Base-by-base conservation (phyloP, 2,888 invertebrate species). In the Napeogenes sylphis region DNA sequence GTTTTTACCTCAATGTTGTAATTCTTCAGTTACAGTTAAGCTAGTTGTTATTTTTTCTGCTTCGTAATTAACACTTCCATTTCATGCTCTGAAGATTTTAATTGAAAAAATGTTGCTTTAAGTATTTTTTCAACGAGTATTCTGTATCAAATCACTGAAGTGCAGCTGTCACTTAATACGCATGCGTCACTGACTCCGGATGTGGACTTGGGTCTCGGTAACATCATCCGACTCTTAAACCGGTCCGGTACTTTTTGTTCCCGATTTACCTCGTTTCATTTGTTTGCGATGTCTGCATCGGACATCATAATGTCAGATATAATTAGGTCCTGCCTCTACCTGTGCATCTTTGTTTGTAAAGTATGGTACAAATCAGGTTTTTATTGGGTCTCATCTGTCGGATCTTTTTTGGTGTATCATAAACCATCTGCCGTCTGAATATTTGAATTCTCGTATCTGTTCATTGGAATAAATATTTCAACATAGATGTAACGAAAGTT, bases 181-280 rank as follows among this genome's bases (percentile, higher is more conserved):
- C 72, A 78, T 82, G 81, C 82, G 82, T 83, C 83, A 84, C 74
- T 74, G 71, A 73, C 79, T 82, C 79, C 84, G 84, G 84, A 83
- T 84, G 83, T 84, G 82, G 82, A 75, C 72, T 77, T 77, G 79
- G 71, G 74, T 63, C 74, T 76, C 75, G 71, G 77, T 75, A 73
- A 75, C 72, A 76, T 78, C 79, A 81, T 77, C 73, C 72, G 73
- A 70, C 71, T 69, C 59, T 61, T 71, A 68, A 72, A 84, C 87
- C 80, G 72, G 84, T 85, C 85, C 71, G 64, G 75, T 71, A 73
- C 73, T 82, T 85, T 85, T 87, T 84, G 80, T 80, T 73, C 69
- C 76, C 72, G 70, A 78, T 80, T 80, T 79, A 80, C 79, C 78
- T 76, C 72, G 70, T 76, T 73, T 70, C 79, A 81, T 84, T 81